Evolutionary conservation across 2,113 vertebrate species (phyloP).

Genomic region (Ailurus styani): DNA sequence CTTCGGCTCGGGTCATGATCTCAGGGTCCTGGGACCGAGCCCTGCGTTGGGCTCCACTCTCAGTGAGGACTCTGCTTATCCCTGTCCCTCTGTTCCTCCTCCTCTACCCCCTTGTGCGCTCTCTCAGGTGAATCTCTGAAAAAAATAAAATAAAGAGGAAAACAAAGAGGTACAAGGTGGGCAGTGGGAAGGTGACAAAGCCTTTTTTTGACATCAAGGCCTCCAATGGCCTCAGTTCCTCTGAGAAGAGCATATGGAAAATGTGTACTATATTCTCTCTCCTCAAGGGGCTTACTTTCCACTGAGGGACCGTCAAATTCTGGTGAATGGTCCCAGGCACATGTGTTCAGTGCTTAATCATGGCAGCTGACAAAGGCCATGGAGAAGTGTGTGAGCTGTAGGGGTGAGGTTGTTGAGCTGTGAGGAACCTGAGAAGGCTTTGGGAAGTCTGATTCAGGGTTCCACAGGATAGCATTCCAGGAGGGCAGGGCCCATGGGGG

Average conservation of each 20-base stretch:
- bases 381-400: background rate
- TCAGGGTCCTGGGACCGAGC: background rate
- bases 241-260: background rate
- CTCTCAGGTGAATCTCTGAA: background rate
- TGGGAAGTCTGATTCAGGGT: background rate
- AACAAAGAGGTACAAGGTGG: background rate
- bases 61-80: background rate
- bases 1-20: background rate
- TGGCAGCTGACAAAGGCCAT: background rate
- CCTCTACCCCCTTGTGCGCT: fast-evolving
- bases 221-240: background rate
- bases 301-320: background rate
- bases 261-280: no score
- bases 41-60: background rate
- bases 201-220: no score
- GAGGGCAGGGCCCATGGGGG: background rate
- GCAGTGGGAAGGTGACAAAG: background rate
- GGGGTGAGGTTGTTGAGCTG: fast-evolving
- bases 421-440: background rate
- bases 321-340: background rate
- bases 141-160: background rate
- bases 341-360: background rate
- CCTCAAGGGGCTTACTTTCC: background rate
- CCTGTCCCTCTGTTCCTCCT: background rate
- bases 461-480: background rate